Base-by-base conservation (phyloP, 2,113 vertebrate species). In the Heterotilapia buettikoferi region DNA sequence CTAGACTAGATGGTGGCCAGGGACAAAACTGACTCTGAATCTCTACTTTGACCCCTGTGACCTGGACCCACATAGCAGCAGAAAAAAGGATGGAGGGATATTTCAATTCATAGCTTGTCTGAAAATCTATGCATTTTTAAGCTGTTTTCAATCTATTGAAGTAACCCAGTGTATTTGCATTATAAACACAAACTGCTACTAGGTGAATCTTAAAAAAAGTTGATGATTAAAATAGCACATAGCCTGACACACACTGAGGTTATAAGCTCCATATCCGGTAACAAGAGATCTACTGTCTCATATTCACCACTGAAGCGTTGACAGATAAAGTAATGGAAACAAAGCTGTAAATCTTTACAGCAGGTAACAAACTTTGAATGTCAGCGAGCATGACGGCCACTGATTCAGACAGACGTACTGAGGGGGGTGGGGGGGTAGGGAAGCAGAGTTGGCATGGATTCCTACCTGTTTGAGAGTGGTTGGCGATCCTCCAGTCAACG, bases 341-440 rank as follows among this genome's bases (percentile, higher is more conserved):
- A 73, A 83, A 88, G 63, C 82, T 45, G 66, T 68, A 80, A 80
- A 43, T 90, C 59, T 79, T 50, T 38, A 73, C 80, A 80, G 80
- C 16, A 2, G 82, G 78, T 76, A 90, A 88, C 81, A 90, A 88
- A 92, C 53, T 90, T 63, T 92, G 82, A 91, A 94, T 91, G 88
- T 91, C 92, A 93, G 85, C 9, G 31, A 92, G 90, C 84, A 54
- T 91, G 91, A 93, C 85, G 88, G 88, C 84, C 91, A 89, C 84
- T 85, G 90, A 43, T 14, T 93, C 87, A 87, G 63, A 66, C 63
- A 89, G 83, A 61, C 43, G 52, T 78, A 80, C 71, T 57, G 40
- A 13, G 57, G 45, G 56, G 26, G 83, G 53, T 13, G 1, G 7
- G 10, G 16, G 7, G 6, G 9, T 6, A 31, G 31, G 10, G 78